phyloP scores from a whole-genome alignment of 2,888 invertebrate species.

The Camponotus fellah region DNA sequence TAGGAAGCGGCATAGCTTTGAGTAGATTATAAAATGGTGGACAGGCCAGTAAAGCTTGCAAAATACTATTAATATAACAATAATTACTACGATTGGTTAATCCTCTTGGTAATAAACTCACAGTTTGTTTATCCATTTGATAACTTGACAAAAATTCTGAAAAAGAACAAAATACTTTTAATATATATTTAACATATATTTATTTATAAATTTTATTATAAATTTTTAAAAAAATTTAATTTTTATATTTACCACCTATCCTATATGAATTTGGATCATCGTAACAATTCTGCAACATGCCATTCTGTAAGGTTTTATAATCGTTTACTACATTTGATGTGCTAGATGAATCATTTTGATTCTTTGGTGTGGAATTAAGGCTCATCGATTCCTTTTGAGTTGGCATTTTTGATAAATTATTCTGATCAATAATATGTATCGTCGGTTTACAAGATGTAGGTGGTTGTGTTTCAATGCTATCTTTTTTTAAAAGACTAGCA shows the following conservation, averaged over 20 bases:
- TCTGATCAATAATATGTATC: constrained; percentile 73
- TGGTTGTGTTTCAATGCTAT: constrained; percentile 66
- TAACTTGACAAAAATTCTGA: constrained; percentile 92
- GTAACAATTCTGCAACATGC: constrained; percentile 78
- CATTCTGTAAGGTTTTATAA: constrained; percentile 54
- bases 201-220: not conserved
- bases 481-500: constrained; percentile 84
- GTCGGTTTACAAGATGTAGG: constrained; percentile 76
- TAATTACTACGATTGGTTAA: constrained; percentile 97
- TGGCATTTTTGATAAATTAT: constrained; percentile 51
- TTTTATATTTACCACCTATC: constrained; percentile 89
- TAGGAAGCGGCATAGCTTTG: constrained; percentile 91
- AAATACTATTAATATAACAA: constrained; percentile 98
- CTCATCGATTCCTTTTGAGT: constrained; percentile 62
- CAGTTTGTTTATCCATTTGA: constrained; percentile 92
- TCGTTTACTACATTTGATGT: constrained; percentile 50
- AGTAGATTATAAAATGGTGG: constrained; percentile 98
- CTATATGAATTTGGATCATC: constrained; percentile 90
- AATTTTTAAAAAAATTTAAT: not conserved
- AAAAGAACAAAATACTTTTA: not conserved
- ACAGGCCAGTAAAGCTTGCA: constrained; percentile 97
- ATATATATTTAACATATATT: not conserved
- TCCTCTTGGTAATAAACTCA: constrained; percentile 95
- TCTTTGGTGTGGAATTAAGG: constrained; percentile 23
- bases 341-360: constrained; percentile 53